A percentile compares a stretch with the other conserved stretches of the same genome.
These are phyloP conservation scores for Diorhabda elongata DNA, from an alignment of 1,140 invertebrate species.

Conservation along the genomic window DNA sequence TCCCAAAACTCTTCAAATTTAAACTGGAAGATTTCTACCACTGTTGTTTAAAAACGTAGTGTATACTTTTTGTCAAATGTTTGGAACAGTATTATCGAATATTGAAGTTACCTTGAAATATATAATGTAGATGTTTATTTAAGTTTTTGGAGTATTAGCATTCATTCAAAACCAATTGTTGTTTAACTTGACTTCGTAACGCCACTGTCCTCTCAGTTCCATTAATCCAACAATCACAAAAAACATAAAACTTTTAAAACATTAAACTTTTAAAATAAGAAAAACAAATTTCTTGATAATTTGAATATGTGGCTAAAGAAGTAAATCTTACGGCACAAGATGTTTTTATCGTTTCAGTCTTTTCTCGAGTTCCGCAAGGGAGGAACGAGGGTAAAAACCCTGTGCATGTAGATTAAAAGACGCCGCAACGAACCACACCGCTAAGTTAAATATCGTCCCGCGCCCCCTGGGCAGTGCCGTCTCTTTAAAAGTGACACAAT, in stretches of 20 bases:
- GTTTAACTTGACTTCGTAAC: background rate
- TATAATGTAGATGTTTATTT: no score
- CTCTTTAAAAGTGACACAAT: background rate
- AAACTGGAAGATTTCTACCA: no score
- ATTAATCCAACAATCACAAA: conserved; percentile 29
- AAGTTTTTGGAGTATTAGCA: no score
- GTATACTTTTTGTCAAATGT: no score
- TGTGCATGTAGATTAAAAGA: conserved; percentile 48
- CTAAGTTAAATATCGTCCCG: conserved; percentile 44
- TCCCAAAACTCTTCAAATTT: no score
- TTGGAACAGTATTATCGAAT: no score
- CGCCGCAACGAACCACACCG: conserved; percentile 34
- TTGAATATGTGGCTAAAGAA: conserved; percentile 48
- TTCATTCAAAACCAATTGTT: no score
- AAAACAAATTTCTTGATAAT: conserved; percentile 49
- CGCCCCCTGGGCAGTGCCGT: conserved; percentile 19
- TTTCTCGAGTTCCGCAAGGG: conserved; percentile 41
- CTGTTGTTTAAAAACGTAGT: no score
- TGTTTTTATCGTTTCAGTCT: conserved; percentile 47
- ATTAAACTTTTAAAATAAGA: conserved; percentile 44
- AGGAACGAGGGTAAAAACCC: conserved; percentile 42
- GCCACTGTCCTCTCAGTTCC: conserved; percentile 6
- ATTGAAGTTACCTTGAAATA: no score
- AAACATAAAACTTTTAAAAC: conserved; percentile 36
- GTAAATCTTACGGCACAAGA: conserved; percentile 48